Evolutionary conservation across 1,140 invertebrate species (phyloP).

Genomic region (Bombus pascuorum): DNA sequence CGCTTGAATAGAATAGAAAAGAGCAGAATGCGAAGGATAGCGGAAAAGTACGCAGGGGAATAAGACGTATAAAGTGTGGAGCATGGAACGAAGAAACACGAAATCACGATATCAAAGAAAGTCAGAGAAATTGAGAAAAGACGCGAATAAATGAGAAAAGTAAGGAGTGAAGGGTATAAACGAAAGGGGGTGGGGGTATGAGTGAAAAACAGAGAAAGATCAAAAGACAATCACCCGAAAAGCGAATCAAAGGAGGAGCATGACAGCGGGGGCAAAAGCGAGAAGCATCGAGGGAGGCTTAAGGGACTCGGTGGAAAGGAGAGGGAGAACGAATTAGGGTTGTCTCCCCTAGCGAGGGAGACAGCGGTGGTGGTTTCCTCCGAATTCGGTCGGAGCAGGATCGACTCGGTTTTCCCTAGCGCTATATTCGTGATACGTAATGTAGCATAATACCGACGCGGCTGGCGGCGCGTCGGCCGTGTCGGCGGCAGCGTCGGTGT

Average conservation of each 20-base stretch:
- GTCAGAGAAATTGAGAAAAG: background rate
- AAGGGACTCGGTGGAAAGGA: background rate
- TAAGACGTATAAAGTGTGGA: background rate
- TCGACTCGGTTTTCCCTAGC: slow-evolving; percentile 57
- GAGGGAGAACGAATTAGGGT: slow-evolving; percentile 42
- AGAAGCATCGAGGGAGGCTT: background rate
- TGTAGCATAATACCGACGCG: slow-evolving; percentile 64
- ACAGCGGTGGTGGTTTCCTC: slow-evolving; percentile 35
- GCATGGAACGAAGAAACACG: background rate
- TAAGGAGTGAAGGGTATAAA: background rate
- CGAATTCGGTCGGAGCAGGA: slow-evolving; percentile 46
- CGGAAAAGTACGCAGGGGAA: background rate
- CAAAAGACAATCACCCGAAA: slow-evolving; percentile 36
- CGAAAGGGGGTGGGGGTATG: background rate
- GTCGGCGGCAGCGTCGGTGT: slow-evolving; percentile 46
- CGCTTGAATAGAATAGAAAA: background rate
- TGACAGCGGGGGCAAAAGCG: background rate
- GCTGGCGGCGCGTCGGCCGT: slow-evolving; percentile 40
- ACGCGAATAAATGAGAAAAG: background rate
- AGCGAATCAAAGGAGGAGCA: slow-evolving; percentile 9
- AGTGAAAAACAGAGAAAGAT: slow-evolving; percentile 35
- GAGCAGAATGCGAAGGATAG: background rate
- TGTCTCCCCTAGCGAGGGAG: slow-evolving; percentile 37
- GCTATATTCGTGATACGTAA: slow-evolving; percentile 61
- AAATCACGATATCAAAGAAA: background rate